Conservation (phyloP, 2,113 vertebrate genomes). For the Atherinomorus stipes region DNA sequence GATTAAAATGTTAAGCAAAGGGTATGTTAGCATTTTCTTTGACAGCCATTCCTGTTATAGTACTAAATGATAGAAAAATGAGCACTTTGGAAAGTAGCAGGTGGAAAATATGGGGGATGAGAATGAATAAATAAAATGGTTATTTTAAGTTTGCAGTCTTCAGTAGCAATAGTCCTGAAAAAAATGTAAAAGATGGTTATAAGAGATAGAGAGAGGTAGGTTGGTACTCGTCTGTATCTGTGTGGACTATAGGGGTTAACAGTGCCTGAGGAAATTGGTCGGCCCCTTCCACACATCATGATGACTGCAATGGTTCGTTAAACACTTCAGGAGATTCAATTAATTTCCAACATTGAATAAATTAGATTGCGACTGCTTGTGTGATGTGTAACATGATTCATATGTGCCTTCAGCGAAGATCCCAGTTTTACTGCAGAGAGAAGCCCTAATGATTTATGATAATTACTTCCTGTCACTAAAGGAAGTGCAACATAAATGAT, state of each 20-base stretch:
- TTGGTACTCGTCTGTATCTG: conserved; percentile 11
- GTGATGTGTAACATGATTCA: conserved; percentile 52
- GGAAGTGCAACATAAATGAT: conserved; percentile 35
- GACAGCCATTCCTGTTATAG: background rate
- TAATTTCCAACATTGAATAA: conserved; percentile 56
- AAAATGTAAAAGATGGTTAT: background rate
- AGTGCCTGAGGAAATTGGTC: conserved; percentile 43
- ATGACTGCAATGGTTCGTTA: conserved; percentile 56
- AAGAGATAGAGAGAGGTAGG: background rate
- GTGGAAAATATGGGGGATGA: background rate
- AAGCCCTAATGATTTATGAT: conserved; percentile 57
- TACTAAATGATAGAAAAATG: background rate
- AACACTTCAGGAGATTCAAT: conserved; percentile 59
- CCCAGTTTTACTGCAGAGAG: conserved; percentile 23
- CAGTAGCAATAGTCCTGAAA: background rate
- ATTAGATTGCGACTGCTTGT: background rate
- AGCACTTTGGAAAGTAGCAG: background rate
- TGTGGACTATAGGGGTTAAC: background rate
- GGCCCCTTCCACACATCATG: conserved; percentile 20
- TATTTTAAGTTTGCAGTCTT: background rate
- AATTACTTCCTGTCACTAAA: conserved; percentile 51
- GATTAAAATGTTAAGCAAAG: background rate
- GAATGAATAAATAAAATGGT: background rate
- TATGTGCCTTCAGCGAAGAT: conserved; percentile 46
- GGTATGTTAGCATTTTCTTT: background rate